Conservation (phyloP, 2,797 vertebrate species). For the Heterohyrax brucei region DNA sequence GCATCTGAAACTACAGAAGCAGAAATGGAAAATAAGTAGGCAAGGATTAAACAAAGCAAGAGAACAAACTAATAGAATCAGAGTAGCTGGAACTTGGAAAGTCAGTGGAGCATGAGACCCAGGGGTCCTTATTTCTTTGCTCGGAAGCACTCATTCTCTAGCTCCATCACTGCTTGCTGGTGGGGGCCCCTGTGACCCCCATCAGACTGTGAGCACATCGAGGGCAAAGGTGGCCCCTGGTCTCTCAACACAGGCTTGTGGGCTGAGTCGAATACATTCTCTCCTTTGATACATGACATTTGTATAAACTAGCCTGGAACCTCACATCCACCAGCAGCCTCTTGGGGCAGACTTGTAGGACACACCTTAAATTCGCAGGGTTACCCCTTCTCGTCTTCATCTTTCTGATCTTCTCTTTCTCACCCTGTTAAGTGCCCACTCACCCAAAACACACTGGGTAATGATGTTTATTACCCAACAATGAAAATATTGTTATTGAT, state of each 20-base stretch:
- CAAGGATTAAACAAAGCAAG: background rate
- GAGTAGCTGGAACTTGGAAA: background rate
- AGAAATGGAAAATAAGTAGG: background rate
- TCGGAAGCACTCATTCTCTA: rapidly evolving
- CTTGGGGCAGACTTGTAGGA: background rate
- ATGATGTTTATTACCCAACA: constrained; percentile 79
- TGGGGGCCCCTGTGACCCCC: rapidly evolving
- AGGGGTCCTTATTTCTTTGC: rapidly evolving
- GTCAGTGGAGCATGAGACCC: rapidly evolving
- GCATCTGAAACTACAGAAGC: background rate
- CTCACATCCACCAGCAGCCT: rapidly evolving
- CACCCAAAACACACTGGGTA: constrained; percentile 69
- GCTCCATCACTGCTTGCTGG: rapidly evolving
- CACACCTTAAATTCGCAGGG: background rate
- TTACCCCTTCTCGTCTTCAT: background rate
- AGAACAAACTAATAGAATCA: background rate
- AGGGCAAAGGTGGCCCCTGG: background rate
- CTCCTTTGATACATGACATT: background rate
- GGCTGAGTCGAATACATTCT: background rate
- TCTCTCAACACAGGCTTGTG: rapidly evolving
- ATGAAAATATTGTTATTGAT: constrained; percentile 82
- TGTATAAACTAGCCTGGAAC: background rate
- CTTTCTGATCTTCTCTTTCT: constrained; percentile 7
- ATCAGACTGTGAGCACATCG: rapidly evolving
- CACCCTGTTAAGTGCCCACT: constrained; percentile 31